phyloP scores from a whole-genome alignment of 2,888 invertebrate species.

The Lasioglossum leucozonium region DNA sequence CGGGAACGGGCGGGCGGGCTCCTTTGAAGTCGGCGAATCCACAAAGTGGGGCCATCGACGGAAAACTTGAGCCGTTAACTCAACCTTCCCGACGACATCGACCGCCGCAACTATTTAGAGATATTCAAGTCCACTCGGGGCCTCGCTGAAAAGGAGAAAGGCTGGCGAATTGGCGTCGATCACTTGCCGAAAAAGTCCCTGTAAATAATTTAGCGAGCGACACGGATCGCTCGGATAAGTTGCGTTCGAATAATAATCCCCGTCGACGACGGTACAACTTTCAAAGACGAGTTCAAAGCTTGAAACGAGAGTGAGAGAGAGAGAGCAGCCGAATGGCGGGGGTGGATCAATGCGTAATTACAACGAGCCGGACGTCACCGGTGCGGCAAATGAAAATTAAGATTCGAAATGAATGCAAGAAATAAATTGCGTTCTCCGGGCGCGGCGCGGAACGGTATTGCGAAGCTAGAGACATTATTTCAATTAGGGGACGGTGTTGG shows the following conservation, averaged over 20 bases:
- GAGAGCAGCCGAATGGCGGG: neutral
- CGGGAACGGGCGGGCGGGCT: neutral
- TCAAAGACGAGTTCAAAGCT: neutral
- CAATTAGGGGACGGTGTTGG: constrained; percentile 66
- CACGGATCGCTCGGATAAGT: neutral
- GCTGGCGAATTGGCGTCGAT: neutral
- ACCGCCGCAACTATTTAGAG: neutral
- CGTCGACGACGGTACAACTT: neutral
- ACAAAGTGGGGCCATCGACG: neutral
- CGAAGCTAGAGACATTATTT: constrained; percentile 66
- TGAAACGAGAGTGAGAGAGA: neutral
- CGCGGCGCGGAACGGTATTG: constrained; percentile 46
- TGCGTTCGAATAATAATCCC: neutral
- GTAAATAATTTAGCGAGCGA: neutral
- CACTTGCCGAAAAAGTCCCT: neutral
- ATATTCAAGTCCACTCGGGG: neutral
- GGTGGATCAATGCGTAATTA: constrained; percentile 71
- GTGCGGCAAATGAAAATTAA: constrained; percentile 69
- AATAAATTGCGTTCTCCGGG: constrained; percentile 67
- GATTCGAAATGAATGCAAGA: constrained; percentile 70
- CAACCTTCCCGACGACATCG: neutral
- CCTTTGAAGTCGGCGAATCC: constrained; percentile 5
- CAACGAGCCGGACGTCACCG: constrained; percentile 32
- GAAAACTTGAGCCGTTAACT: neutral
- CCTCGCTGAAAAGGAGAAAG: neutral